Conservation (phyloP, 2,113 vertebrate genomes). For the Tragelaphus scriptus region DNA sequence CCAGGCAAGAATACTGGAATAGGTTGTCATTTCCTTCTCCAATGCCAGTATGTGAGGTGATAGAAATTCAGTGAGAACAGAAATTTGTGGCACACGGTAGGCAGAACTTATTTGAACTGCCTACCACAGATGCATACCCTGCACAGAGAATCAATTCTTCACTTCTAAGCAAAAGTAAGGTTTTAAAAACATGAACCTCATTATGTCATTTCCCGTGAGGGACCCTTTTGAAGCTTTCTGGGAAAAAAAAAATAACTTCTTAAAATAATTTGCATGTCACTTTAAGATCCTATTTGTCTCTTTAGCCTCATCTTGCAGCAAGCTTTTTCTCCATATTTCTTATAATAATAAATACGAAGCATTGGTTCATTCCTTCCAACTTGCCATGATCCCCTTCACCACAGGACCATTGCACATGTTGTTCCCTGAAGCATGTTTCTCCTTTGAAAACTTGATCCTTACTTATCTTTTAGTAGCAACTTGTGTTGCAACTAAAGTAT, state of each 20-base stretch:
- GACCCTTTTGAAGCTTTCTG: neutral
- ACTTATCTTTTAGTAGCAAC: neutral
- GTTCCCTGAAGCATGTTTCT: neutral
- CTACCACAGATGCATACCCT: no score
- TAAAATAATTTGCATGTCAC: neutral
- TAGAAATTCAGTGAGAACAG: neutral
- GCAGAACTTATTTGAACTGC: neutral
- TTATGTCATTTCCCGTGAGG: neutral
- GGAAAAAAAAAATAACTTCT: neutral
- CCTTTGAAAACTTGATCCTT: neutral
- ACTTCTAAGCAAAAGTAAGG: neutral
- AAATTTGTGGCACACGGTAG: neutral
- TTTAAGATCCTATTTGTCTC: neutral
- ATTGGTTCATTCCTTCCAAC: neutral
- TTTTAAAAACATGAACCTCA: neutral
- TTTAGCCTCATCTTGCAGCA: neutral
- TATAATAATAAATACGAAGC: accelerated
- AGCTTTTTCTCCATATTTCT: neutral
- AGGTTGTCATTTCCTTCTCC: neutral
- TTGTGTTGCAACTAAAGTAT: neutral
- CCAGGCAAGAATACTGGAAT: neutral
- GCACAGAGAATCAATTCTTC: neutral
- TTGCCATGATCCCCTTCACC: neutral
- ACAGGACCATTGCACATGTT: neutral
- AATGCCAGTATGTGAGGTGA: neutral